Percentiles rank a stretch among this genome's conserved stretches.
These are phyloP conservation scores for Trichechus manatus DNA, from an alignment of 2,113 vertebrate species.

Conservation along the genomic window DNA sequence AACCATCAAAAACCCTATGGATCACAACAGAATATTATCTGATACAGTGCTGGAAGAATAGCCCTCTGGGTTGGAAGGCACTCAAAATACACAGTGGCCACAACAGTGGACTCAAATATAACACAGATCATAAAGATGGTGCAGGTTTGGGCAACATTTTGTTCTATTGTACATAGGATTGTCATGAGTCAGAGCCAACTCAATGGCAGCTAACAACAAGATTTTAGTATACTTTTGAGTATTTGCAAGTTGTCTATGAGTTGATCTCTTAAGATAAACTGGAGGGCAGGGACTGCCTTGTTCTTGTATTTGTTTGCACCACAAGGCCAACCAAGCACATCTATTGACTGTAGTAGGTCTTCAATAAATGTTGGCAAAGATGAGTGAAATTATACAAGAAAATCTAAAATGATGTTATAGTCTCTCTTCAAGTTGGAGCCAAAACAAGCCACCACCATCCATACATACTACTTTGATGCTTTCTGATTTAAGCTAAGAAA, in stretches of 20 bases:
- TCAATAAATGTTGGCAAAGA: neutral
- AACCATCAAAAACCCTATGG: neutral
- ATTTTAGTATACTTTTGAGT: neutral
- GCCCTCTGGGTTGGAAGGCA: neutral
- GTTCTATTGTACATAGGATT: neutral
- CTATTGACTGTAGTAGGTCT: accelerated
- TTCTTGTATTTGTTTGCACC: neutral
- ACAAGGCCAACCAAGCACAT: neutral
- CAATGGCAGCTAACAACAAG: neutral
- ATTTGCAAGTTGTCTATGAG: neutral
- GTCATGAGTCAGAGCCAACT: neutral
- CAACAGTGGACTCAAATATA: neutral
- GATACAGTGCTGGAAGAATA: neutral
- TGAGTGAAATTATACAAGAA: neutral
- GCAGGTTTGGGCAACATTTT: too few species aligned
- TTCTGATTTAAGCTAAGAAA: constrained; percentile 57
- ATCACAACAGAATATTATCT: neutral
- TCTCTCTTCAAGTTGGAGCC: neutral
- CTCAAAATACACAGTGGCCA: neutral
- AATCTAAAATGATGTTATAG: neutral
- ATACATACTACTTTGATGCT: neutral
- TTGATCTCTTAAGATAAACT: neutral
- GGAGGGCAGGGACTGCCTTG: neutral
- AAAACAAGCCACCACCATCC: neutral
- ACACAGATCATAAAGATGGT: neutral